Evolutionary conservation across 2,797 vertebrate species (phyloP).

Genomic region (Acridotheres tristis): DNA sequence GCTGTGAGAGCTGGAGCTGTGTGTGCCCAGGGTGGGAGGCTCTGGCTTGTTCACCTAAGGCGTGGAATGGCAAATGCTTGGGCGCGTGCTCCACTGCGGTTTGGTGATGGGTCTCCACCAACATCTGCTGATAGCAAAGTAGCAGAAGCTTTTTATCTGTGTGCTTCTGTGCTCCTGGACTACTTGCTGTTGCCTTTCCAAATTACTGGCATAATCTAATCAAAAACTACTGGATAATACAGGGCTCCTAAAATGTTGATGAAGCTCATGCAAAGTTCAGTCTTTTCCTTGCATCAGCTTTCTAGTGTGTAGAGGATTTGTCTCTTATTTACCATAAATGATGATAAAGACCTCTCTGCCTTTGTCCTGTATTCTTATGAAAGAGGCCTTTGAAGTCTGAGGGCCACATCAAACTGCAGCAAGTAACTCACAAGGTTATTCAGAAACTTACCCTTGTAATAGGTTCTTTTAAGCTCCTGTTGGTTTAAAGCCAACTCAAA

Average conservation of each 20-base stretch:
- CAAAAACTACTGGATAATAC: not conserved
- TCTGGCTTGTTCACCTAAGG: not conserved
- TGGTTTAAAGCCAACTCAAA: constrained; percentile 27
- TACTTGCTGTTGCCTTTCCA: not conserved
- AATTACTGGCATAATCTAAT: not conserved
- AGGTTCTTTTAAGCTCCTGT: constrained; percentile 27
- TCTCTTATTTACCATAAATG: constrained; percentile 25
- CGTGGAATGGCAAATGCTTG: not conserved
- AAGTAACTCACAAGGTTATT: constrained; percentile 12
- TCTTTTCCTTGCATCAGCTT: constrained; percentile 21
- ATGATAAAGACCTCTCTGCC: constrained; percentile 4
- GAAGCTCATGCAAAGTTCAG: constrained; percentile 22
- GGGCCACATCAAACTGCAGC: constrained; percentile 8
- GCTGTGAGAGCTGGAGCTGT: not conserved
- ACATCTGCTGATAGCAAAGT: not conserved
- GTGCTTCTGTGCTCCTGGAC: not conserved
- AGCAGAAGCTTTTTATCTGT: not conserved
- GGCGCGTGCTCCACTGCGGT: rapidly evolving
- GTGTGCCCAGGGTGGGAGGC: not conserved
- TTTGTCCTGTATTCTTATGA: constrained; percentile 2
- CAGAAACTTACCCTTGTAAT: not conserved
- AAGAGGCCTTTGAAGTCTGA: constrained; percentile 50
- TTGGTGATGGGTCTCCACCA: not conserved
- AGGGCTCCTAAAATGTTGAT: not conserved
- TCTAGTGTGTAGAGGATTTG: not conserved